Evolutionary conservation across 23 tunicate genomes (phyloP).

Genomic region (Botrylloides violaceus): DNA sequence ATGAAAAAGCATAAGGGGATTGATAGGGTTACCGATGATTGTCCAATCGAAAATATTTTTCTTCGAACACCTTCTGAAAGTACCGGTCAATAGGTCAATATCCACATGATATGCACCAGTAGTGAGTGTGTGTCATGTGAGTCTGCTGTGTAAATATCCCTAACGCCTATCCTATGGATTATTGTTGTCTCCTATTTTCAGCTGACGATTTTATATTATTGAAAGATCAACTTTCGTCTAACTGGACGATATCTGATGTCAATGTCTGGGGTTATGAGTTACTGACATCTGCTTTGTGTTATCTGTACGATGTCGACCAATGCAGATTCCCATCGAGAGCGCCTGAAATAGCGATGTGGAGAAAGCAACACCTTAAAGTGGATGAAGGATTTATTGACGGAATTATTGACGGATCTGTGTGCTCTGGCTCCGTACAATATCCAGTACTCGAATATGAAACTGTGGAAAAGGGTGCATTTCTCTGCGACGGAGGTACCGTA

Average conservation of each 20-base stretch:
- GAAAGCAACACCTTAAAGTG: background rate
- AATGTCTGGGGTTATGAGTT: conserved; percentile 2
- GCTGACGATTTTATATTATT: background rate
- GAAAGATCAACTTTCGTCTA: background rate
- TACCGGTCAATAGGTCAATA: too few relatives aligned
- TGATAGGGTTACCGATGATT: too few relatives aligned
- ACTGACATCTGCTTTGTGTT: background rate
- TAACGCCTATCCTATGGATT: background rate
- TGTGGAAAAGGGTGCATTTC: background rate
- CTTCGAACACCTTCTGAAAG: too few relatives aligned
- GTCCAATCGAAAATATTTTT: too few relatives aligned
- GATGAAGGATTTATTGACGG: background rate
- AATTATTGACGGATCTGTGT: background rate
- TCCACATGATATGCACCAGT: too few relatives aligned
- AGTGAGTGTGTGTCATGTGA: too few relatives aligned
- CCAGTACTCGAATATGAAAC: background rate
- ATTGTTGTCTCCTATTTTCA: too few relatives aligned
- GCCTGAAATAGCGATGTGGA: background rate
- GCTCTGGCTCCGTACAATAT: background rate
- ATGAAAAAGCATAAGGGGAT: too few relatives aligned
- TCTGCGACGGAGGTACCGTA: conserved; percentile 23
- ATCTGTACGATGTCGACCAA: background rate
- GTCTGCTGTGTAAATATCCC: too few relatives aligned
- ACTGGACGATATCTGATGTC: conserved; percentile 10
- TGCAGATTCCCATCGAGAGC: background rate